Evolutionary conservation across 1,140 invertebrate species (phyloP).

Genomic region (Chironomus striatipennis): DNA sequence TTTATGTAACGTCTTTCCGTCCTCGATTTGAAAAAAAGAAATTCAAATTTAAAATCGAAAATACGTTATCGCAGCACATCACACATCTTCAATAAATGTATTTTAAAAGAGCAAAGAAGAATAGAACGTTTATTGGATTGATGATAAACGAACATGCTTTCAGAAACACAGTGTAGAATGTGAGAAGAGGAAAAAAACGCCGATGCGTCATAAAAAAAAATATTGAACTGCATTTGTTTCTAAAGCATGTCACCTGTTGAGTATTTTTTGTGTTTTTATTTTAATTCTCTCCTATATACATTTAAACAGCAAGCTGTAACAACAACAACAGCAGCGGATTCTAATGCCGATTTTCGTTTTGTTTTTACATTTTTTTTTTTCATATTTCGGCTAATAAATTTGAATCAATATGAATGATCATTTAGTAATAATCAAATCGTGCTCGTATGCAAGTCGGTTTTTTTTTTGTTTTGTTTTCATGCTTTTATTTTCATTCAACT

Average conservation of each 20-base stretch:
- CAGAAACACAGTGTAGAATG: not conserved
- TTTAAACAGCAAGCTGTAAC: not conserved
- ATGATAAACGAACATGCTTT: not conserved
- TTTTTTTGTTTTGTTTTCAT: conserved; percentile 1
- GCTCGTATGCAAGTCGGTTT: conserved; percentile 7
- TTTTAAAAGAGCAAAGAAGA: not conserved
- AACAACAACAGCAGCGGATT: not conserved
- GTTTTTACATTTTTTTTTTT: not conserved
- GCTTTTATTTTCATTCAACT: not conserved
- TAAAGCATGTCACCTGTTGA: conserved; percentile 12
- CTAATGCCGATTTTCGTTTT: not conserved
- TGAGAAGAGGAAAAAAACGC: not conserved
- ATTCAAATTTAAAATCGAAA: not conserved
- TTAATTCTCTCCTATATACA: not conserved
- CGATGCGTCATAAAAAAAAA: conserved; percentile 1
- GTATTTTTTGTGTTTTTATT: not conserved
- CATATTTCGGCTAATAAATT: not conserved
- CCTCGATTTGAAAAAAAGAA: not conserved
- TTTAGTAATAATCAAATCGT: conserved; percentile 16
- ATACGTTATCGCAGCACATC: not conserved
- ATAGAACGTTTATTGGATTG: not conserved
- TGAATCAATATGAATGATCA: conserved; percentile 2
- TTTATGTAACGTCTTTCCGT: not conserved
- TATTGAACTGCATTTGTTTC: conserved; percentile 9
- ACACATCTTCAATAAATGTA: not conserved